Conservation (phyloP, 2,113 vertebrate species). For the Agelaius phoeniceus region DNA sequence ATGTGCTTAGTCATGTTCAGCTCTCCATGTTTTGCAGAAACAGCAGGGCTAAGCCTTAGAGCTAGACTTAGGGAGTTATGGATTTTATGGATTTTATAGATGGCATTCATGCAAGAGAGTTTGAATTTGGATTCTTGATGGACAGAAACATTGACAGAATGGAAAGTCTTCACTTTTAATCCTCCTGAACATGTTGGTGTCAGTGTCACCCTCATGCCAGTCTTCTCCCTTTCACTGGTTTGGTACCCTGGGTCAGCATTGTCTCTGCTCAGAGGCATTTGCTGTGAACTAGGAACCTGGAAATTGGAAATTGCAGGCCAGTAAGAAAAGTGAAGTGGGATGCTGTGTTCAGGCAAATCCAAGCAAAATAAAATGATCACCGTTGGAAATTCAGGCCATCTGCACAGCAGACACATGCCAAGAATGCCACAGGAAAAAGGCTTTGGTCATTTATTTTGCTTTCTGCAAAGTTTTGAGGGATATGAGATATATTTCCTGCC, state of each 20-base stretch:
- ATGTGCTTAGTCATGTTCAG: not conserved
- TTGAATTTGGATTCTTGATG: not conserved
- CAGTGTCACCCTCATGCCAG: not conserved
- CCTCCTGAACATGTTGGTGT: not conserved
- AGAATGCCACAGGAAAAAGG: not conserved
- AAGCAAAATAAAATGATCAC: not conserved
- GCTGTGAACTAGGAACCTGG: not conserved
- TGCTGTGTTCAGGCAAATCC: not conserved
- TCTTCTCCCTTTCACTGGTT: not conserved
- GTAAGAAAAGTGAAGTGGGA: not conserved
- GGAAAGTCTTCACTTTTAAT: not conserved
- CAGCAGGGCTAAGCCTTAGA: not conserved
- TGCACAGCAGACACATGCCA: not conserved
- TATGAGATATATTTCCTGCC: not conserved
- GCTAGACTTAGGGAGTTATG: fast-evolving
- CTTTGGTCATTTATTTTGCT: not conserved
- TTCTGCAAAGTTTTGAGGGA: not conserved
- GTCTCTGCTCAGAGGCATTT: not conserved
- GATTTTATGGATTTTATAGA: not conserved
- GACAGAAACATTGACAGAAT: not conserved
- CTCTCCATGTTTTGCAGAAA: not conserved
- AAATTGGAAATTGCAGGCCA: not conserved
- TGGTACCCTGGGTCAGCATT: not conserved
- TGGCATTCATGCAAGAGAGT: not conserved
- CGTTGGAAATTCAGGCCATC: not conserved